phyloP scores from a whole-genome alignment of 1,140 invertebrate species.

The Sinonovacula constricta region DNA sequence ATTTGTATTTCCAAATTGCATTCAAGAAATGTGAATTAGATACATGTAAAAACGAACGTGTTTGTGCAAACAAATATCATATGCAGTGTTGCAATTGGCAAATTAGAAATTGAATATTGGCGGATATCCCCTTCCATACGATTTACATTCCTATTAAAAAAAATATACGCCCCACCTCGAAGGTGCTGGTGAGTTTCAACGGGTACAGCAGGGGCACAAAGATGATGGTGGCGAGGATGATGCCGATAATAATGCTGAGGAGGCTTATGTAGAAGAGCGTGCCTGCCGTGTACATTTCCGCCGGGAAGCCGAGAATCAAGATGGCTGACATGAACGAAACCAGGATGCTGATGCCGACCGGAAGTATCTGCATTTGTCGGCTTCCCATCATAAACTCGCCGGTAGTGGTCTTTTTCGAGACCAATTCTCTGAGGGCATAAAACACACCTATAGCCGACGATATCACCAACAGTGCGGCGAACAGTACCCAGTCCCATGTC shows the following conservation, averaged over 20 bases:
- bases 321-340: slow-evolving; percentile 92
- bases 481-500: slow-evolving; percentile 65
- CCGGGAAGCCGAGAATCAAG: slow-evolving; percentile 90
- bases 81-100: too few species aligned
- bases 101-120: too few species aligned
- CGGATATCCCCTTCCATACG: too few species aligned
- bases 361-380: slow-evolving; percentile 85
- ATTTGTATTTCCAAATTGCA: too few species aligned
- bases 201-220: slow-evolving; percentile 72
- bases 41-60: too few species aligned
- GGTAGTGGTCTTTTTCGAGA: slow-evolving; percentile 88
- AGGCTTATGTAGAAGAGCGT: slow-evolving; percentile 60
- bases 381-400: slow-evolving; percentile 89
- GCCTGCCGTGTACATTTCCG: slow-evolving; percentile 85
- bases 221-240: slow-evolving; percentile 60
- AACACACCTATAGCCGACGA: slow-evolving; percentile 87
- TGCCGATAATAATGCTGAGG: slow-evolving; percentile 59
- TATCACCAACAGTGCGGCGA: slow-evolving; percentile 61
- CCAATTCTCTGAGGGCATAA: slow-evolving; percentile 86
- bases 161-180: slow-evolving; percentile 62
- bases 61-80: too few species aligned
- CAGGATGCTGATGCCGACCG: slow-evolving; percentile 70
- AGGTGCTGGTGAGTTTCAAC: slow-evolving; percentile 68
- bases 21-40: too few species aligned
- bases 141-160: too few species aligned